A percentile compares a stretch with the other conserved stretches of the same genome.
phyloP scores from a whole-genome alignment of 2,113 vertebrate species.

The Malurus melanocephalus region DNA sequence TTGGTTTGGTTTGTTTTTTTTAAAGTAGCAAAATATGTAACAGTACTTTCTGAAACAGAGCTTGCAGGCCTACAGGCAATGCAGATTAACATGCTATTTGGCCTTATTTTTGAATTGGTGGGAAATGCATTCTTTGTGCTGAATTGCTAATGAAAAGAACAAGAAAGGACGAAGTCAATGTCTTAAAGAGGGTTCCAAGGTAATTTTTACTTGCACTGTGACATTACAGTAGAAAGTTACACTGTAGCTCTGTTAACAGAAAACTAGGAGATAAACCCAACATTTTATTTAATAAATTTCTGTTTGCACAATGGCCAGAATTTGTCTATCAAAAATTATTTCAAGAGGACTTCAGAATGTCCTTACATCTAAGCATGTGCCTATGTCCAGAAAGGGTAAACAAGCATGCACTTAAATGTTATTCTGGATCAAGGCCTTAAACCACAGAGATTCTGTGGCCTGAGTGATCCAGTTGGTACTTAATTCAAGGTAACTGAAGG shows the following conservation, averaged over 20 bases:
- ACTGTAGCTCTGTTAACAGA: neutral
- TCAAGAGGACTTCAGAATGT: neutral
- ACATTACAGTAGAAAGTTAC: neutral
- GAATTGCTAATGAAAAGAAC: neutral
- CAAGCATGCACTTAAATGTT: fast-evolving
- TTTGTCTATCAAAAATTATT: neutral
- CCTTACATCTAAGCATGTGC: neutral
- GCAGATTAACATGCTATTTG: neutral
- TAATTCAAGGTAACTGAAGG: neutral
- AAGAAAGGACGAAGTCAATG: neutral
- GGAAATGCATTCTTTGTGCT: neutral
- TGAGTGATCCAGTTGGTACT: neutral
- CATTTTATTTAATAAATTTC: neutral
- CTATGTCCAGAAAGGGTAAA: neutral
- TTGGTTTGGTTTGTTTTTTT: neutral
- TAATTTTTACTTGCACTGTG: neutral
- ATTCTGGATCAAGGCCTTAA: neutral
- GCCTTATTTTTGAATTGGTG: neutral
- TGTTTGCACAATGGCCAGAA: neutral
- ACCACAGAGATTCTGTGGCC: neutral
- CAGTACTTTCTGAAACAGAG: neutral
- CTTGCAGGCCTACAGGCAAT: neutral
- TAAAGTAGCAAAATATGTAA: neutral
- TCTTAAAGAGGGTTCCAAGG: neutral
- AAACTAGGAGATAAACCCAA: neutral